Evolutionary conservation across 2,888 invertebrate genomes (phyloP).

Genomic region (Philopedon plagiatum): DNA sequence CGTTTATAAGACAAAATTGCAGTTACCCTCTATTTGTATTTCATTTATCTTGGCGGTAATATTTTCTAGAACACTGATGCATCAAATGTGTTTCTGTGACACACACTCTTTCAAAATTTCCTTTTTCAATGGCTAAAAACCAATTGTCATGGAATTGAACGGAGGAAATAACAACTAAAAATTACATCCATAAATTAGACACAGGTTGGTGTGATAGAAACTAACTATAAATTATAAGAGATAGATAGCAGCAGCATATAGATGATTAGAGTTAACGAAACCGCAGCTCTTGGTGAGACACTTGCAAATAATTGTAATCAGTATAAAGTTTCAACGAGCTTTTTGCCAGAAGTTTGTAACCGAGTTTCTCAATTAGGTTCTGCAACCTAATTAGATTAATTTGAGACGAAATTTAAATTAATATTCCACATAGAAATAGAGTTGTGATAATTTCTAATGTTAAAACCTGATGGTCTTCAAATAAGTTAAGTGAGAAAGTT

Average conservation of each 20-base stretch:
- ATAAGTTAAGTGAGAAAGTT: too few relatives aligned
- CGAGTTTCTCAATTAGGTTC: constrained; percentile 9
- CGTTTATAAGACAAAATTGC: too few relatives aligned
- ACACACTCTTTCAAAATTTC: too few relatives aligned
- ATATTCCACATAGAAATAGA: neutral
- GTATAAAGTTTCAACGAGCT: constrained; percentile 1
- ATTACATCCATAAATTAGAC: neutral
- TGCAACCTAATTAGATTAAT: constrained; percentile 6
- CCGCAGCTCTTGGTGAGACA: neutral
- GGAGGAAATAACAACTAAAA: constrained; percentile 2
- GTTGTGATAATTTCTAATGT: neutral
- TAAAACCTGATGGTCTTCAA: too few relatives aligned
- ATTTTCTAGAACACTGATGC: too few relatives aligned
- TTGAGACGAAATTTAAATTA: neutral
- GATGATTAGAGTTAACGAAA: neutral
- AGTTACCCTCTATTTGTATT: too few relatives aligned
- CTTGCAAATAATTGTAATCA: constrained; percentile 9
- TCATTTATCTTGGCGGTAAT: too few relatives aligned
- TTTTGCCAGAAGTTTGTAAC: constrained; percentile 3
- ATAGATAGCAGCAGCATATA: neutral
- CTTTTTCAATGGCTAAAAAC: too few relatives aligned
- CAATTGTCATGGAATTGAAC: too few relatives aligned
- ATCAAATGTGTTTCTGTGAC: too few relatives aligned
- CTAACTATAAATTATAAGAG: neutral
- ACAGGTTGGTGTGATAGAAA: neutral